Evolutionary conservation across 2,113 vertebrate species (phyloP).

Genomic region (Tyto alba): DNA sequence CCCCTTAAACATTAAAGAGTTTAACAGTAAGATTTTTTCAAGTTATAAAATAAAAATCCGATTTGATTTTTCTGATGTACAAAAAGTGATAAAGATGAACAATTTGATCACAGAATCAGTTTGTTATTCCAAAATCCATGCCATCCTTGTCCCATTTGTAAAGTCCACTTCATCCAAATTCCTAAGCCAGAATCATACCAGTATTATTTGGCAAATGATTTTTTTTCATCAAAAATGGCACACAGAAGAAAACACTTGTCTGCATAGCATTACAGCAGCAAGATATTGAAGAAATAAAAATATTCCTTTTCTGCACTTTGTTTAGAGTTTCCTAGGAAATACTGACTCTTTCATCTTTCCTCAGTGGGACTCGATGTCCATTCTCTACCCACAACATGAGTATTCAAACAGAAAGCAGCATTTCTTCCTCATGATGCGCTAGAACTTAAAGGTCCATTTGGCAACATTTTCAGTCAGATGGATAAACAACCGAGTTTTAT

Average conservation of each 20-base stretch:
- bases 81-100: constrained; percentile 99
- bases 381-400: constrained; percentile 59
- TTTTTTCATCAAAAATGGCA: constrained; percentile 80
- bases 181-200: constrained; percentile 72
- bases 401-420: constrained; percentile 64
- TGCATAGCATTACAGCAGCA: constrained; percentile 90
- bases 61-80: constrained; percentile 92
- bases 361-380: constrained; percentile 61
- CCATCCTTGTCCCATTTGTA: constrained; percentile 69
- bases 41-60: constrained; percentile 99
- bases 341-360: constrained; percentile 53
- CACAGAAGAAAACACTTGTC: constrained; percentile 81
- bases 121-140: constrained; percentile 74
- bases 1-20: constrained; percentile 89
- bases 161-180: constrained; percentile 71
- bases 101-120: constrained; percentile 84
- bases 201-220: constrained; percentile 88
- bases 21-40: constrained; percentile 84
- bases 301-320: constrained; percentile 74
- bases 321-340: constrained; percentile 74
- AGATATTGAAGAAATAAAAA: constrained; percentile 80
- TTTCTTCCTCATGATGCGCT: constrained; percentile 60
- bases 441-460: constrained; percentile 69
- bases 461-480: constrained; percentile 65
- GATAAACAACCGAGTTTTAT: constrained; percentile 19